Percentiles rank a stretch among this genome's conserved stretches.
Conservation (phyloP, 2,797 vertebrate genomes). For the Euphonia xanthogaster region DNA sequence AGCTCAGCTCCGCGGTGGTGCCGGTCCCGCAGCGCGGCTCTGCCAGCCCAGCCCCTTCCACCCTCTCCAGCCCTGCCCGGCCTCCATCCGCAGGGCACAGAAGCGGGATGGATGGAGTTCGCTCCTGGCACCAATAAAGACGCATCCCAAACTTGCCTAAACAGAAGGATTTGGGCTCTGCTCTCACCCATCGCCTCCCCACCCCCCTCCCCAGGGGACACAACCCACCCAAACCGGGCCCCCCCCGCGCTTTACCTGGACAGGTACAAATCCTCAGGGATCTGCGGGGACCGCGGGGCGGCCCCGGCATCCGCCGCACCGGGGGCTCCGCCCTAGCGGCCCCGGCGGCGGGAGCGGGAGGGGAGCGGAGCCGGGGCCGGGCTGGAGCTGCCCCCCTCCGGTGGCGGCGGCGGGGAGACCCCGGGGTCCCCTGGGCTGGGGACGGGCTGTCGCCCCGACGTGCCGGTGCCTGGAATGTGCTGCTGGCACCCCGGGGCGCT, state of each 20-base stretch:
- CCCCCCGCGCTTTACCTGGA: neutral
- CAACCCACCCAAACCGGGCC: neutral
- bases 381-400: neutral
- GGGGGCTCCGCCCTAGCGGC: neutral
- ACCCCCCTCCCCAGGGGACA: too few relatives aligned
- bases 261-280: neutral
- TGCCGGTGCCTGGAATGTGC: neutral
- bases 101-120: neutral
- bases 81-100: neutral
- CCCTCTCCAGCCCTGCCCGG: neutral
- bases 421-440: neutral
- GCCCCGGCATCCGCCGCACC: neutral
- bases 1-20: fast-evolving
- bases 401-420: neutral
- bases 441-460: neutral
- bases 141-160: neutral
- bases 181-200: fast-evolving
- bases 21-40: neutral
- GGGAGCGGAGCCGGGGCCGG: neutral
- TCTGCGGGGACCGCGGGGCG: neutral
- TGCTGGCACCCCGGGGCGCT: too few relatives aligned
- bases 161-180: neutral
- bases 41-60: neutral
- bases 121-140: neutral
- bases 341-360: neutral